These are phyloP conservation scores for Caloenas nicobarica DNA, from an alignment of 2,113 vertebrate genomes.

Conservation along the genomic window DNA sequence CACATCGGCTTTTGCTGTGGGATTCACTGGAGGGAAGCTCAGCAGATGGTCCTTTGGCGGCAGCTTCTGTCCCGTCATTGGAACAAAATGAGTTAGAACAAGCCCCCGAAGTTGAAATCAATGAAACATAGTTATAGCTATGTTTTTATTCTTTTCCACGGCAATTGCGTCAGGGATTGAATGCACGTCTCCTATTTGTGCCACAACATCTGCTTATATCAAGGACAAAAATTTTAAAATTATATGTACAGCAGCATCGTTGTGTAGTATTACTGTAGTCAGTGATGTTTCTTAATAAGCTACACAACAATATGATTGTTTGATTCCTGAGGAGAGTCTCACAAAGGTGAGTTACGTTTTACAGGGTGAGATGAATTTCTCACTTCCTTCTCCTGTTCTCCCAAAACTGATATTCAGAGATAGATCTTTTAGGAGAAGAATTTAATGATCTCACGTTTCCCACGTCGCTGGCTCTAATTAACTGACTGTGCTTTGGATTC, in stretches of 20 bases:
- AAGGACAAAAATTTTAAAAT: neutral
- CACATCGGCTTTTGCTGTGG: slow-evolving; percentile 69
- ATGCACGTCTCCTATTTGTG: neutral
- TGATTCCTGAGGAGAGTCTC: neutral
- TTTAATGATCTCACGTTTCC: slow-evolving; percentile 37
- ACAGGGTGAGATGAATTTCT: neutral
- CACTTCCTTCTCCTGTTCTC: neutral
- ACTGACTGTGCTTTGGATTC: neutral
- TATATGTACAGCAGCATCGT: neutral
- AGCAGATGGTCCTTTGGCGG: slow-evolving; percentile 76
- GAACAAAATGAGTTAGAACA: slow-evolving; percentile 58
- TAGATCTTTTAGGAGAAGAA: slow-evolving; percentile 19
- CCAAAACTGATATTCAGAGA: neutral
- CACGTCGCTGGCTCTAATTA: neutral
- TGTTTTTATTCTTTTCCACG: neutral
- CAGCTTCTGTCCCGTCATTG: slow-evolving; percentile 55
- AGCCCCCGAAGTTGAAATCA: slow-evolving; percentile 21
- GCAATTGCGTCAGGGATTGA: neutral
- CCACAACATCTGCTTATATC: neutral
- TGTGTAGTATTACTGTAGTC: neutral
- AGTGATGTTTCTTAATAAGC: neutral
- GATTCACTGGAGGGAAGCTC: slow-evolving; percentile 73
- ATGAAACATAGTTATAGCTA: neutral
- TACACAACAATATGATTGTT: neutral
- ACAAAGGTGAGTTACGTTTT: neutral